A percentile compares a stretch with the other conserved stretches of the same genome.
phyloP scores from a whole-genome alignment of 2,797 vertebrate genomes.

The Diglossa cyanea region DNA sequence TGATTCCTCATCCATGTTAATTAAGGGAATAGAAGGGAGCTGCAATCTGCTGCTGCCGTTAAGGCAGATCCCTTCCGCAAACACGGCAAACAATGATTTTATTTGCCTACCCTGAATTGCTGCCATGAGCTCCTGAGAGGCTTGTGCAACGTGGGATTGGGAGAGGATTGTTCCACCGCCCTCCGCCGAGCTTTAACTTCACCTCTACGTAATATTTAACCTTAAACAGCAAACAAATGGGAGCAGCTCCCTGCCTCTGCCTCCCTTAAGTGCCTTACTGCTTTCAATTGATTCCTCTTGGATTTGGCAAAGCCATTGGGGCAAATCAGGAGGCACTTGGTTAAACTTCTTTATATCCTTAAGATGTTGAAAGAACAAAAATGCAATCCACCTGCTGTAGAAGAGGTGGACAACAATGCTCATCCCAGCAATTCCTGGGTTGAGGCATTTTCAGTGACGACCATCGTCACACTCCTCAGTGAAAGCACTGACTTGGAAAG shows the following conservation, averaged over 20 bases:
- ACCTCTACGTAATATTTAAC: background rate
- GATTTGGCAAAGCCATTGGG: background rate
- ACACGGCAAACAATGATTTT: background rate
- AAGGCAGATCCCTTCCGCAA: background rate
- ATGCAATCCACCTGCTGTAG: background rate
- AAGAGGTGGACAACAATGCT: accelerated
- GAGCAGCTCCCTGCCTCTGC: background rate
- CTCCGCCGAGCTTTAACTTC: background rate
- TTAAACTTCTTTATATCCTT: background rate
- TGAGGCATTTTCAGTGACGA: background rate
- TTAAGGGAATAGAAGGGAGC: background rate
- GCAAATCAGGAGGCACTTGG: background rate
- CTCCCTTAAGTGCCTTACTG: background rate
- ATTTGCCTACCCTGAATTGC: background rate
- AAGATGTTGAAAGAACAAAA: background rate
- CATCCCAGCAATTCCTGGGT: background rate
- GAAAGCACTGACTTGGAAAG: background rate
- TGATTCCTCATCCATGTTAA: slow-evolving; percentile 22
- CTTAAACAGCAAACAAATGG: background rate
- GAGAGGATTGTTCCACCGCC: background rate
- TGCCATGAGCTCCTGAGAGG: background rate
- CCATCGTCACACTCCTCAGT: accelerated
- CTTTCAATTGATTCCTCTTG: background rate
- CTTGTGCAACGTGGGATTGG: background rate
- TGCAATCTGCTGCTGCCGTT: background rate